Percentiles rank a stretch among this genome's conserved stretches.
Conservation (phyloP, 2,797 vertebrate genomes). For the Nannoperca obscura region DNA sequence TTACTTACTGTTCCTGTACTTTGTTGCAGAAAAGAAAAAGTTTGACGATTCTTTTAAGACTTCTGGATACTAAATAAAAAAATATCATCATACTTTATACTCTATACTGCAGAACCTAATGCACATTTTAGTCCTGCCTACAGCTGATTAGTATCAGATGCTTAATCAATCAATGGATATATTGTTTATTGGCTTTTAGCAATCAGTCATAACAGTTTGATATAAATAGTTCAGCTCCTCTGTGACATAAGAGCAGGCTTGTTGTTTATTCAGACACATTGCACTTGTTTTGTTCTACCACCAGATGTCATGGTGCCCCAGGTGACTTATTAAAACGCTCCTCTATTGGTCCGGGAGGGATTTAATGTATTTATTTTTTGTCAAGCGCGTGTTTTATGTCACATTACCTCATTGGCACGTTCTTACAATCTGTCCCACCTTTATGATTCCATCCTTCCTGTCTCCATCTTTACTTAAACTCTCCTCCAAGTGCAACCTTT, state of each 20-base stretch:
- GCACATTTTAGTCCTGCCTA: background rate
- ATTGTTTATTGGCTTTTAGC: background rate
- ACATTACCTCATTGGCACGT: background rate
- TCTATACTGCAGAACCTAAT: background rate
- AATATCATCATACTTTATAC: background rate
- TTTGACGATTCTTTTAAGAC: background rate
- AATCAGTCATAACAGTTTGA: no score
- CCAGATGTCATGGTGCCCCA: slow-evolving; percentile 15
- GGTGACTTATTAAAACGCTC: background rate
- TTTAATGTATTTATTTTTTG: no score
- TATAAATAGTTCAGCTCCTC: no score
- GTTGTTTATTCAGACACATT: background rate
- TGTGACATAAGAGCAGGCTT: background rate
- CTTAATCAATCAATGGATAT: background rate
- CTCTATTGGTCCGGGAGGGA: background rate
- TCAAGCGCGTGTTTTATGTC: background rate
- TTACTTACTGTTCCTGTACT: background rate
- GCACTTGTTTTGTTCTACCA: slow-evolving; percentile 24
- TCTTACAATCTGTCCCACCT: no score
- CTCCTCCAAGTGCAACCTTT: background rate
- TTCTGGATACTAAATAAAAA: no score
- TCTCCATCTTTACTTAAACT: background rate
- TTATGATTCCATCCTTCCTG: background rate
- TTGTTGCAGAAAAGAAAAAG: background rate
- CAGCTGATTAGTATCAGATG: background rate